Percentiles rank a stretch among this genome's conserved stretches.
Conservation (phyloP, 1,140 invertebrate genomes). For the Pseudomyrmex dendroicus region DNA sequence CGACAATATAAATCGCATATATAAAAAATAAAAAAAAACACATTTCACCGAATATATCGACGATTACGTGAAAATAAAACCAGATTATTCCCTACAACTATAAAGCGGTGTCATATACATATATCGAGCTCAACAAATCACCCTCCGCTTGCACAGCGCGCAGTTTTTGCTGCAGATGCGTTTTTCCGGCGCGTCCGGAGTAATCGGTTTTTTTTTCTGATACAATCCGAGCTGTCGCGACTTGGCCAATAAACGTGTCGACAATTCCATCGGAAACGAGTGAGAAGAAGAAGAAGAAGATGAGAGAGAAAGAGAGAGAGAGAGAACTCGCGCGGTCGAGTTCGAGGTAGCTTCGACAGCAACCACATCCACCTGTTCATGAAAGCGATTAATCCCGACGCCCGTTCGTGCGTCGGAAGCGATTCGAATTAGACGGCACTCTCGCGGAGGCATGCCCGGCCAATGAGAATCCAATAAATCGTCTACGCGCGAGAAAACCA, state of each 20-base stretch:
- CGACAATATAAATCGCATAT: neutral
- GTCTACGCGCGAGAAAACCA: constrained; percentile 62
- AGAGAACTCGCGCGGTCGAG: constrained; percentile 22
- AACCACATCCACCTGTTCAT: constrained; percentile 67
- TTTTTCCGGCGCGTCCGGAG: constrained; percentile 40
- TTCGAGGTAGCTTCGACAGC: constrained; percentile 51
- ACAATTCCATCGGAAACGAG: constrained; percentile 51
- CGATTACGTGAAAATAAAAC: constrained; percentile 20
- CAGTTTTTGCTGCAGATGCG: constrained; percentile 54
- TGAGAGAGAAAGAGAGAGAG: neutral
- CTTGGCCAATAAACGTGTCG: constrained; percentile 57
- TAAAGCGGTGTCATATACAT: too few species aligned
- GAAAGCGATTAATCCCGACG: constrained; percentile 70
- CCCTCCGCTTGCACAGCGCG: constrained; percentile 21
- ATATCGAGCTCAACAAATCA: constrained; percentile 47
- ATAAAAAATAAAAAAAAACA: neutral
- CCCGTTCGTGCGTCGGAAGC: constrained; percentile 62
- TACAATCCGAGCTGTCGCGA: constrained; percentile 43
- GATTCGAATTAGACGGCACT: constrained; percentile 70
- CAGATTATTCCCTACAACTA: neutral
- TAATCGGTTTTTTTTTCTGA: constrained; percentile 49
- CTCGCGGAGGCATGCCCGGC: constrained; percentile 63
- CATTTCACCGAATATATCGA: neutral
- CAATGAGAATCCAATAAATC: constrained; percentile 73
- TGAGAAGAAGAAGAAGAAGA: constrained; percentile 19